Evolutionary conservation across 2,113 vertebrate species (phyloP).

Genomic region (Chaenocephalus aceratus): DNA sequence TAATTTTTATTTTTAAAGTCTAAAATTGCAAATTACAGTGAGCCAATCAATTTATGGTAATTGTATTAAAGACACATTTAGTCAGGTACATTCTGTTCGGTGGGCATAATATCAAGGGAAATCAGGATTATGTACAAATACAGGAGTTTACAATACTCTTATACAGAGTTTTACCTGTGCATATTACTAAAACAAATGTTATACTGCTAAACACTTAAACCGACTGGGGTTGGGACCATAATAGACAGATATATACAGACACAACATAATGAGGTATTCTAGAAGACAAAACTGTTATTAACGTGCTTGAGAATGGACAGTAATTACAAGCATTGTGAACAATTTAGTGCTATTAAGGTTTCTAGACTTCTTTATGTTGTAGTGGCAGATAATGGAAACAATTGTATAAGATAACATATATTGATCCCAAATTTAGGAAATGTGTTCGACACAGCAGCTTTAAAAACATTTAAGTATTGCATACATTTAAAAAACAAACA

Average conservation of each 20-base stretch:
- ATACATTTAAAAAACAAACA: too few species aligned
- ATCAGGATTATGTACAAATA: background rate
- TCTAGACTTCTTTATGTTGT: background rate
- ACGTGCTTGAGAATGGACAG: constrained; percentile 7
- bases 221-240: background rate
- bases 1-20: background rate
- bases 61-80: background rate
- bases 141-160: background rate
- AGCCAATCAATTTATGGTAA: background rate
- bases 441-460: too few species aligned
- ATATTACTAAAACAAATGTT: background rate
- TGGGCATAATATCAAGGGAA: background rate
- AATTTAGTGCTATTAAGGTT: background rate
- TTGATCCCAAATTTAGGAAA: too few species aligned
- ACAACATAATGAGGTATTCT: constrained; percentile 10
- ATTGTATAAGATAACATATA: background rate
- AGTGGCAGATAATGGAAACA: background rate
- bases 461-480: too few species aligned
- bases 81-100: background rate
- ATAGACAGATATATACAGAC: background rate
- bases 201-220: too few species aligned
- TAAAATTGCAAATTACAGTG: background rate
- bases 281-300: background rate
- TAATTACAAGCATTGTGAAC: background rate
- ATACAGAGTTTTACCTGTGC: background rate